phyloP scores from a whole-genome alignment of 2,113 vertebrate genomes.

The Chitala chitala region DNA sequence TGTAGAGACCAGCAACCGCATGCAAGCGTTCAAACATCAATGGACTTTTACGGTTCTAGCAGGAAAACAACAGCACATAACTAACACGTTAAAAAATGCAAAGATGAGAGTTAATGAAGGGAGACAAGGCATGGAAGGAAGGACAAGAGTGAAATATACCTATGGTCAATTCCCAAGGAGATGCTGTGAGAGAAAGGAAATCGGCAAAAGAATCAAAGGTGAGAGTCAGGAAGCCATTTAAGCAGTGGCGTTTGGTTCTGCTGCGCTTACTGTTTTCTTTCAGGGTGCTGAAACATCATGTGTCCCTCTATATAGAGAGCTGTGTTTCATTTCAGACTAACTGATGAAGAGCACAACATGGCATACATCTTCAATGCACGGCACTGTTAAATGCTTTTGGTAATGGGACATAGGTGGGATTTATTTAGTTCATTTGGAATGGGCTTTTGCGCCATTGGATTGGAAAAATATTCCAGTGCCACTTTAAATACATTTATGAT shows the following conservation, averaged over 20 bases:
- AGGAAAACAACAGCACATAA: not conserved
- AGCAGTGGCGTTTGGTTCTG: constrained; percentile 32
- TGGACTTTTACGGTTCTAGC: not conserved
- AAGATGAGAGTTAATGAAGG: not conserved
- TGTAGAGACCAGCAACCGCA: constrained; percentile 32
- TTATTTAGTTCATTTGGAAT: no score
- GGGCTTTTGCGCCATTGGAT: no score
- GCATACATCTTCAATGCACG: no score
- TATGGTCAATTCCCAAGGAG: constrained; percentile 81
- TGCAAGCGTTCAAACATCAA: constrained; percentile 40
- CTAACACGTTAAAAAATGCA: not conserved
- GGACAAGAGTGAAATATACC: constrained; percentile 70
- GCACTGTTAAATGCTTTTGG: no score
- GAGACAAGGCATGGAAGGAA: constrained; percentile 34
- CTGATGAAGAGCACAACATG: no score
- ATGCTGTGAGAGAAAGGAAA: constrained; percentile 75
- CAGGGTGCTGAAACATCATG: not conserved
- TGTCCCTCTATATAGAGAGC: not conserved
- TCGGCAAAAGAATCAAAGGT: constrained; percentile 52
- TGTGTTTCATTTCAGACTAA: no score
- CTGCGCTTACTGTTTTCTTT: not conserved
- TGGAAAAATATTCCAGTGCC: no score
- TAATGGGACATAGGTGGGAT: no score
- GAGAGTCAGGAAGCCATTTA: constrained; percentile 57
- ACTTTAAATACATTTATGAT: no score